Conservation (phyloP, 2,888 invertebrate species). For the Formica aserva region DNA sequence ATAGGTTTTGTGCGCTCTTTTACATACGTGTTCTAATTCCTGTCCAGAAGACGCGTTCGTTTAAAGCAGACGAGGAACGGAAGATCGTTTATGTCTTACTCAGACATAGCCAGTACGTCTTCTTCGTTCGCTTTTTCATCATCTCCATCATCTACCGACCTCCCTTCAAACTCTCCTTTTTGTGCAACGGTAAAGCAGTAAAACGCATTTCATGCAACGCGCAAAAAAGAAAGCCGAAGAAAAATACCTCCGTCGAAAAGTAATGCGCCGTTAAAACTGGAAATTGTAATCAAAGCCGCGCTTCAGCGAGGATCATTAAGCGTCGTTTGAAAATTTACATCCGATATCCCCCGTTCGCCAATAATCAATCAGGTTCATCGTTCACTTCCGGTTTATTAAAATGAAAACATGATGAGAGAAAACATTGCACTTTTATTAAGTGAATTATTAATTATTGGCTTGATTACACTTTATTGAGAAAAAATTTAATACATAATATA, state of each 20-base stretch:
- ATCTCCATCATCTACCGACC: constrained; percentile 71
- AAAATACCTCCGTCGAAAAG: constrained; percentile 58
- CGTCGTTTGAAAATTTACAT: constrained; percentile 49
- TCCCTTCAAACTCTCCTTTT: constrained; percentile 63
- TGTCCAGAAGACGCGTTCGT: not conserved
- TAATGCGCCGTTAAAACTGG: constrained; percentile 64
- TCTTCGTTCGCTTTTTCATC: constrained; percentile 75
- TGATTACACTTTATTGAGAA: not conserved
- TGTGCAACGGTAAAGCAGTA: constrained; percentile 68
- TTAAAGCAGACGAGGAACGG: constrained; percentile 54
- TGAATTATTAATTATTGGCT: constrained; percentile 7
- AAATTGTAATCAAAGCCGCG: constrained; percentile 61
- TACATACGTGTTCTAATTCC: constrained; percentile 24
- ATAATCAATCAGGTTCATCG: constrained; percentile 36
- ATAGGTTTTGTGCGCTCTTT: constrained; percentile 3
- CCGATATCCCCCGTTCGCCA: not conserved
- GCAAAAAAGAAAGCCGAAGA: constrained; percentile 56
- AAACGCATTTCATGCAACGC: constrained; percentile 73
- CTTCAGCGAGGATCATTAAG: constrained; percentile 38
- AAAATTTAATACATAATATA: constrained; percentile 5
- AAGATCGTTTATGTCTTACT: constrained; percentile 73
- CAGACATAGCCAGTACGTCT: constrained; percentile 62
- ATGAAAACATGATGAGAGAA: not conserved
- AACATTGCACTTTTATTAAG: not conserved
- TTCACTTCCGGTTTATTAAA: constrained; percentile 6